phyloP scores from a whole-genome alignment of 1,140 invertebrate genomes.

The Nymphalis io region DNA sequence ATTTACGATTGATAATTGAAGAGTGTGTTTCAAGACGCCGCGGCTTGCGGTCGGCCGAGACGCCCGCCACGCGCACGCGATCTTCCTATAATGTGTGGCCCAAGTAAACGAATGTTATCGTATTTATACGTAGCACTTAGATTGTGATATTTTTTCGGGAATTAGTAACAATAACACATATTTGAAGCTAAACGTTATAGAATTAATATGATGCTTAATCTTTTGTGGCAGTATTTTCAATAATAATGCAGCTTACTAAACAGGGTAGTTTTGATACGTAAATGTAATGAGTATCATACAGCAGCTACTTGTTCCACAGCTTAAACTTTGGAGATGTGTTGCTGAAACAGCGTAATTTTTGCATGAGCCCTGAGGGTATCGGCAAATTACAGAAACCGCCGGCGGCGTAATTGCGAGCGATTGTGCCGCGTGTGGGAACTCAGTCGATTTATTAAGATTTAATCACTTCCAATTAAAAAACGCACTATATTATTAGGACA shows the following conservation, averaged over 20 bases:
- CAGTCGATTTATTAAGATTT: constrained; percentile 74
- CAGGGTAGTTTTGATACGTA: not conserved
- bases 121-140: not conserved
- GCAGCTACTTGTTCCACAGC: constrained; percentile 30
- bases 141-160: not conserved
- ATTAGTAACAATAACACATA: not conserved
- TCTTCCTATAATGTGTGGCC: constrained; percentile 35
- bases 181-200: not conserved
- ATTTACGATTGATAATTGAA: constrained; percentile 78
- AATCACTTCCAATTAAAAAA: constrained; percentile 73
- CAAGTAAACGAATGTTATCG: constrained; percentile 27
- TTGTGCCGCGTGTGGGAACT: constrained; percentile 52
- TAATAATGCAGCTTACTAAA: not conserved
- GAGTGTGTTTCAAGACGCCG: constrained; percentile 62
- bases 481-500: constrained; percentile 60
- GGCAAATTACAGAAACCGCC: constrained; percentile 69
- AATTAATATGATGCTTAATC: not conserved
- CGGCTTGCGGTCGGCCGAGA: constrained; percentile 52
- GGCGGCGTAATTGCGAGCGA: constrained; percentile 65
- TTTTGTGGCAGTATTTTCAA: not conserved
- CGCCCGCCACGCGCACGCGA: constrained; percentile 61
- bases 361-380: constrained; percentile 55
- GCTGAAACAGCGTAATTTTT: constrained; percentile 70
- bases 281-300: not conserved
- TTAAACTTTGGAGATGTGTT: constrained; percentile 42